Conservation (phyloP, 2,113 vertebrate genomes). For the Diadophis punctatus region DNA sequence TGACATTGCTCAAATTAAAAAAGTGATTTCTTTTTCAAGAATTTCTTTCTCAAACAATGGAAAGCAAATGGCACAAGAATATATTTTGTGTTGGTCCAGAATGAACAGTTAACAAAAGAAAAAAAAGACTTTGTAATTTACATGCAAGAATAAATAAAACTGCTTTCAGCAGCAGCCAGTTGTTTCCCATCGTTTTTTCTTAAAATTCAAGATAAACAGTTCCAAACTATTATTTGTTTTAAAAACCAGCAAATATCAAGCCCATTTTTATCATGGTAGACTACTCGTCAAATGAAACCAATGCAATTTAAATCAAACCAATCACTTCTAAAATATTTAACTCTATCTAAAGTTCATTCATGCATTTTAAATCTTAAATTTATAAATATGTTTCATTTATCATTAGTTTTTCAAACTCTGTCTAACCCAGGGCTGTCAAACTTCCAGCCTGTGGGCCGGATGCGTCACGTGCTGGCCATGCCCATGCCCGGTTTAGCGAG, state of each 20-base stretch:
- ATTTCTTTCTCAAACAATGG: background rate
- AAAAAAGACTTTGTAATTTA: background rate
- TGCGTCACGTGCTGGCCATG: too few relatives aligned
- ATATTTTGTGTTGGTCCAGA: background rate
- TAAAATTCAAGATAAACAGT: background rate
- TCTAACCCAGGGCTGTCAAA: background rate
- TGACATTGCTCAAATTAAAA: constrained; percentile 19
- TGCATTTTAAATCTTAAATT: background rate
- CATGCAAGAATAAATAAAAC: background rate
- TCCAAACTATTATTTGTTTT: background rate
- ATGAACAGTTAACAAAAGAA: background rate
- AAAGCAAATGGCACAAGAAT: background rate
- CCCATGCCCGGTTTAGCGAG: too few relatives aligned
- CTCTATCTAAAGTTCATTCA: background rate
- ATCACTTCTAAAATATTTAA: background rate
- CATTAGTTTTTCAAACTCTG: background rate
- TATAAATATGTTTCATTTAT: background rate
- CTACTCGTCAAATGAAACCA: background rate
- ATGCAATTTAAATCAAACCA: background rate
- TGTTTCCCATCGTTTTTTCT: background rate
- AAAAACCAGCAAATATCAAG: background rate
- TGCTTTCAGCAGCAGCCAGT: background rate
- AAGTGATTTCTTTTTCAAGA: background rate
- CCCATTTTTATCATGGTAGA: background rate
- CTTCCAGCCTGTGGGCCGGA: too few relatives aligned